These are phyloP conservation scores for Brachirus orientalis DNA, from an alignment of 2,113 vertebrate genomes.

Conservation along the genomic window DNA sequence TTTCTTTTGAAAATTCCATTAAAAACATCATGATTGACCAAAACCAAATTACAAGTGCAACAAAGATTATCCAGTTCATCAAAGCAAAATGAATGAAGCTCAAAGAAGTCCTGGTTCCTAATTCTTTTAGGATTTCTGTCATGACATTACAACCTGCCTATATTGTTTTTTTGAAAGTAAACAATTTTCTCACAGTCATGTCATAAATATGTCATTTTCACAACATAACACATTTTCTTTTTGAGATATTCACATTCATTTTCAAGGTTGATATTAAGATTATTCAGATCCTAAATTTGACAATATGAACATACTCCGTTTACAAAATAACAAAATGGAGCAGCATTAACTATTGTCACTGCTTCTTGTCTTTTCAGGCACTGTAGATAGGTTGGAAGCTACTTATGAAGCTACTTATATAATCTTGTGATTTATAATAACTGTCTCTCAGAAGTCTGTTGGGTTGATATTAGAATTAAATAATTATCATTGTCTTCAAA, in stretches of 20 bases:
- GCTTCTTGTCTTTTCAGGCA: too few relatives aligned
- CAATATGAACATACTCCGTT: not conserved
- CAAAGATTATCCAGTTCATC: conserved; percentile 1
- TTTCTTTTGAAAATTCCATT: not conserved
- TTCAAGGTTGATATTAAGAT: not conserved
- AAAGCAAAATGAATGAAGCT: not conserved
- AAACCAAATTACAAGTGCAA: conserved; percentile 5
- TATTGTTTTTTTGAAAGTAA: not conserved
- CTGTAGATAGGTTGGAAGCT: too few relatives aligned
- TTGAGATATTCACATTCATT: too few relatives aligned
- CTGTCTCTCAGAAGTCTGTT: not conserved
- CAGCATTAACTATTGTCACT: too few relatives aligned
- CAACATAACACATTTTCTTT: too few relatives aligned
- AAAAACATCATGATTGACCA: not conserved
- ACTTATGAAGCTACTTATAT: too few relatives aligned
- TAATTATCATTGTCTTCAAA: not conserved
- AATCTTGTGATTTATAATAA: not conserved
- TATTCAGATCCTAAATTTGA: not conserved
- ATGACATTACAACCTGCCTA: not conserved
- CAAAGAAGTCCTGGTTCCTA: conserved; percentile 1
- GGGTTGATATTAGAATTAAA: not conserved
- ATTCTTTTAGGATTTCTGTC: not conserved
- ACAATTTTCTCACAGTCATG: not conserved
- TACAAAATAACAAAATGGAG: not conserved
- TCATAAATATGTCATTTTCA: too few relatives aligned